These are phyloP conservation scores for Clarias macrocephalus DNA, from an alignment of 2,113 vertebrate species.

Conservation along the genomic window DNA sequence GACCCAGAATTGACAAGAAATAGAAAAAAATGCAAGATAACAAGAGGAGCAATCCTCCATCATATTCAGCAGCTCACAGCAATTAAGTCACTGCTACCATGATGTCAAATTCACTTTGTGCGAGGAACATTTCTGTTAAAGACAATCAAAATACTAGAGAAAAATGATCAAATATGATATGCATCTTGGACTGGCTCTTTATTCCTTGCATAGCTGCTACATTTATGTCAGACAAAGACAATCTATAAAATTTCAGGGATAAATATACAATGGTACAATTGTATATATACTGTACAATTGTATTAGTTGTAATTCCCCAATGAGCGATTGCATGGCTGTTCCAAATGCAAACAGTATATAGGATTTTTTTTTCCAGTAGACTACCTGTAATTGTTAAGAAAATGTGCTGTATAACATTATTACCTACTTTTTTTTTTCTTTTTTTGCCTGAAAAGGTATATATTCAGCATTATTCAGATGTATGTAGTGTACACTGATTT, in stretches of 20 bases:
- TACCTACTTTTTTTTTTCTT: background rate
- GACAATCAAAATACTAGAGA: conserved; percentile 19
- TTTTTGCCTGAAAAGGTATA: background rate
- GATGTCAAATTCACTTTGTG: conserved; percentile 15
- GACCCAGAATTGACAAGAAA: conserved; percentile 2
- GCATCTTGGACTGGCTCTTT: background rate
- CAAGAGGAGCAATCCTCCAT: conserved; percentile 24
- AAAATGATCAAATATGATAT: background rate
- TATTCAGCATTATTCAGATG: conserved; percentile 66
- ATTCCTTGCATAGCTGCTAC: background rate
- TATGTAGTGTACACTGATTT: background rate
- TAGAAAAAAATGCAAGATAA: conserved; percentile 10
- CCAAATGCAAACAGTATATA: conserved; percentile 33
- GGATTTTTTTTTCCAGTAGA: conserved; percentile 13
- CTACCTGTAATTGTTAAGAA: conserved; percentile 23
- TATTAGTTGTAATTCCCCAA: conserved; percentile 57
- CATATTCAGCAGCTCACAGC: conserved; percentile 60
- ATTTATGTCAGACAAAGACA: conserved; percentile 33
- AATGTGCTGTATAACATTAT: background rate
- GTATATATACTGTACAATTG: conserved; percentile 24
- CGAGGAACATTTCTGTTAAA: conserved; percentile 28
- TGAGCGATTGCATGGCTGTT: conserved; percentile 47
- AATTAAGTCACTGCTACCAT: conserved; percentile 45
- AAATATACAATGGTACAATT: conserved; percentile 18
- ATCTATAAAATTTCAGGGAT: background rate